Evolutionary conservation across 2,888 invertebrate species (phyloP).

Genomic region (Caenorhabditis plicata): DNA sequence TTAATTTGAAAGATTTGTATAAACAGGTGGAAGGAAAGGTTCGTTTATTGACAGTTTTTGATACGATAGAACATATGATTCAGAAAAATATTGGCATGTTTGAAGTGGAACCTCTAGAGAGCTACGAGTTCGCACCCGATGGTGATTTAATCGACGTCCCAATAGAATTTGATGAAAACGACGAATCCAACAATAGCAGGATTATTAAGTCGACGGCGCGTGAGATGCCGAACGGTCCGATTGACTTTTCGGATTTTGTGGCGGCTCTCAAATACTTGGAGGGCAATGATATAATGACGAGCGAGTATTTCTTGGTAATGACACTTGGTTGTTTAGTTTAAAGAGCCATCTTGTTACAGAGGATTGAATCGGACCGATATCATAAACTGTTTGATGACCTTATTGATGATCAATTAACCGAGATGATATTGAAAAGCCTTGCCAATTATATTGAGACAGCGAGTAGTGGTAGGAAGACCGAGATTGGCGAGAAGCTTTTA

Average conservation of each 20-base stretch:
- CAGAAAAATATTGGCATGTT: slow-evolving; percentile 18
- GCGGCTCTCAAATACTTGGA: slow-evolving; percentile 6
- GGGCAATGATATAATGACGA: slow-evolving; percentile 1
- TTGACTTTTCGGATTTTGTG: slow-evolving; percentile 17
- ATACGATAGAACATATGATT: no score
- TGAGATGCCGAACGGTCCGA: slow-evolving; percentile 18
- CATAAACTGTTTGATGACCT: slow-evolving; percentile 33
- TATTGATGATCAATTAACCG: slow-evolving; percentile 17
- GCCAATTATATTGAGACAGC: slow-evolving; percentile 3
- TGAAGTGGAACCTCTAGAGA: slow-evolving; percentile 10
- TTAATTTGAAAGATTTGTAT: slow-evolving; percentile 3
- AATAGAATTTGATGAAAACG: slow-evolving; percentile 1
- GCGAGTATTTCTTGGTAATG: slow-evolving; percentile 22
- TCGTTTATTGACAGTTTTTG: neutral
- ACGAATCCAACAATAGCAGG: neutral
- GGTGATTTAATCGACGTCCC: slow-evolving; percentile 14
- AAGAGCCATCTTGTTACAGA: slow-evolving; percentile 21
- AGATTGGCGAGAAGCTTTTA: slow-evolving; percentile 17
- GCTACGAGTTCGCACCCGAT: slow-evolving; percentile 21
- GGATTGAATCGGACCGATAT: slow-evolving; percentile 8
- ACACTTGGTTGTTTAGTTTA: no score
- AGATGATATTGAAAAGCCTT: slow-evolving; percentile 15
- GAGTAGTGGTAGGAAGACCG: neutral
- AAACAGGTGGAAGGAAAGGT: slow-evolving; percentile 17
- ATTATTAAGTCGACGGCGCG: no score